phyloP scores from a whole-genome alignment of 2,797 vertebrate genomes.

The Argya squamiceps region DNA sequence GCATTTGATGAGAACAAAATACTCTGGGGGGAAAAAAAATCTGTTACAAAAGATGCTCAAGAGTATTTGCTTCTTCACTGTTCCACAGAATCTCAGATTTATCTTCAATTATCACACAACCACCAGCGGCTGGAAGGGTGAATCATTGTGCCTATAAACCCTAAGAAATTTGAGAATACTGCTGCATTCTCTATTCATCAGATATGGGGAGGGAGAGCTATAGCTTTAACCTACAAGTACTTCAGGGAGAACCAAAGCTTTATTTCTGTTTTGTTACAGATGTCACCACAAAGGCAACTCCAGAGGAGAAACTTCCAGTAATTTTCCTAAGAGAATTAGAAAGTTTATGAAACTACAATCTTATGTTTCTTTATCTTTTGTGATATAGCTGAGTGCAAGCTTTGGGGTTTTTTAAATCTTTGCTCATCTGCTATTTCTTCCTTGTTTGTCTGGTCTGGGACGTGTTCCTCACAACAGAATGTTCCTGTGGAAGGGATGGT shows the following conservation, averaged over 20 bases:
- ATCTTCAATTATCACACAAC: constrained; percentile 38
- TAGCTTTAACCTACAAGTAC: constrained; percentile 9
- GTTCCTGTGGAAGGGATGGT: neutral
- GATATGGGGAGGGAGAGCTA: neutral
- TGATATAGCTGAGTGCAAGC: neutral
- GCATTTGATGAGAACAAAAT: neutral
- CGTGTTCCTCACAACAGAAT: neutral
- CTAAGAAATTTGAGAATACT: neutral
- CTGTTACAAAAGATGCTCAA: neutral
- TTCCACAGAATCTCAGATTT: constrained; percentile 14
- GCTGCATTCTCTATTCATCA: neutral
- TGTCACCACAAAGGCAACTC: neutral
- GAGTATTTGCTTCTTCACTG: neutral
- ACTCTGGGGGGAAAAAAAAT: neutral
- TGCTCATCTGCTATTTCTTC: neutral
- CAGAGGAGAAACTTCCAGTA: neutral
- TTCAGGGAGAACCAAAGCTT: neutral
- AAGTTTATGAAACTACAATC: neutral
- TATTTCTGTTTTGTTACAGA: neutral
- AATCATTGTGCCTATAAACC: constrained; percentile 41
- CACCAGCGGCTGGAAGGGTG: neutral
- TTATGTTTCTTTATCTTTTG: neutral
- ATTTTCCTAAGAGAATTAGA: neutral
- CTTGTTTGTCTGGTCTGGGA: neutral
- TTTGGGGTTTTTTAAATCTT: neutral